Evolutionary conservation across 2,888 invertebrate genomes (phyloP).

Genomic region (Trichopria drosophilae): DNA sequence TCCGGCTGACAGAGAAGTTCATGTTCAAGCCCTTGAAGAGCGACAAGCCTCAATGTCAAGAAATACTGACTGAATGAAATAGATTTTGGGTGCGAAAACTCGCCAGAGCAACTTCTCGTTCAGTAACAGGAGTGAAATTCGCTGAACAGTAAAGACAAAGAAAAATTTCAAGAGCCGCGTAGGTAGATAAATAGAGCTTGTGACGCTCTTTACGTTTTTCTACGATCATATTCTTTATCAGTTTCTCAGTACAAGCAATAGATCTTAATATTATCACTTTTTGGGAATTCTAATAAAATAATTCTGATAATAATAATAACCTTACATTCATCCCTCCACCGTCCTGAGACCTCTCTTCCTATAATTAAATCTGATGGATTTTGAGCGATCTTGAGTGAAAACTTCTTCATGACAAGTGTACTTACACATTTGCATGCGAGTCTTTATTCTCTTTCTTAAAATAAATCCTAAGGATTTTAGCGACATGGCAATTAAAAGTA

Average conservation of each 20-base stretch:
- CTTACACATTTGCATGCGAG: no score
- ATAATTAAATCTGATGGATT: no score
- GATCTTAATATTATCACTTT: slow-evolving; percentile 15
- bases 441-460: no score
- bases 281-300: slow-evolving; percentile 18
- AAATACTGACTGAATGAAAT: slow-evolving; percentile 26
- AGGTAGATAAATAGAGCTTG: slow-evolving; percentile 41
- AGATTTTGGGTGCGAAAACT: no score
- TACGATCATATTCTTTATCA: slow-evolving; percentile 58
- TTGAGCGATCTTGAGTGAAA: no score
- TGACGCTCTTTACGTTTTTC: slow-evolving; percentile 48
- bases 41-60: slow-evolving; percentile 48
- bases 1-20: slow-evolving; percentile 53
- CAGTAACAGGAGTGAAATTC: no score
- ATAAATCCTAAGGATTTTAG: no score
- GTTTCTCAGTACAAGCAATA: slow-evolving; percentile 38
- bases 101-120: no score
- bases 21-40: slow-evolving; percentile 48
- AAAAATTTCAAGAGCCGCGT: slow-evolving; percentile 43
- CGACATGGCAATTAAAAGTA: no score
- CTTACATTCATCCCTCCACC: slow-evolving; percentile 36
- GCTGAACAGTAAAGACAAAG: slow-evolving; percentile 45
- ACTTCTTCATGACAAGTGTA: no score
- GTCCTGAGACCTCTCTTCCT: slow-evolving; percentile 34
- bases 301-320: slow-evolving; percentile 17